Evolutionary conservation across 2,888 invertebrate genomes (phyloP).

Genomic region (Melitaea athalia): DNA sequence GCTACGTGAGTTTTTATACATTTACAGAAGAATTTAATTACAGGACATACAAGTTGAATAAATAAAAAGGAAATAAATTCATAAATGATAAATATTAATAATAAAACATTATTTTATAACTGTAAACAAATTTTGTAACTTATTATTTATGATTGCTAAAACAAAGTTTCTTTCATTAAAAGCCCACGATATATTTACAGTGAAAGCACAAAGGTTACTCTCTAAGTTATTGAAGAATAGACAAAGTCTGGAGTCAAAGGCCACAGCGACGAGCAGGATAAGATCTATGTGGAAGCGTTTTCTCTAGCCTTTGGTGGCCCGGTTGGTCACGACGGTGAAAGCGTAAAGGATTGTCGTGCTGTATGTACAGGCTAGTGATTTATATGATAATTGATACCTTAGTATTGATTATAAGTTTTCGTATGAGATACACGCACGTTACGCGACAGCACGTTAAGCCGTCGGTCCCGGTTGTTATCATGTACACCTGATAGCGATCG

Average conservation of each 20-base stretch:
- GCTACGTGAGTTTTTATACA: too few species aligned
- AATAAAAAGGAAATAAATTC: too few species aligned
- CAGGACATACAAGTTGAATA: too few species aligned
- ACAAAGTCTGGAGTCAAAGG: conserved; percentile 50
- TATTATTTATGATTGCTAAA: neutral
- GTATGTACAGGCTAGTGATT: neutral
- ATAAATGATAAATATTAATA: neutral
- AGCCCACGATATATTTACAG: neutral
- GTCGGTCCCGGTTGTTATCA: too few species aligned
- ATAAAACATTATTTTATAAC: neutral
- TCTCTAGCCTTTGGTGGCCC: conserved; percentile 64
- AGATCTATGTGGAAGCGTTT: conserved; percentile 39
- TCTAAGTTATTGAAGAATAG: conserved; percentile 18
- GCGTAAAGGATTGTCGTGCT: neutral
- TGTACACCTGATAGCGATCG: too few species aligned
- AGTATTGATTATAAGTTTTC: too few species aligned
- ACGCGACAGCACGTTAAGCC: too few species aligned
- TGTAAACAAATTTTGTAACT: too few species aligned
- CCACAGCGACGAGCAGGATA: conserved; percentile 51
- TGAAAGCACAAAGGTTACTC: conserved; percentile 10
- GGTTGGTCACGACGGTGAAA: conserved; percentile 45
- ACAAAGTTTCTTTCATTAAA: neutral
- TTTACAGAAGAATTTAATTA: too few species aligned
- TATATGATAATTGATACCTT: neutral
- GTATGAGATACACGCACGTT: too few species aligned